Conservation (phyloP, 2,797 vertebrate genomes). For the Poeciliopsis paucimaculata region DNA sequence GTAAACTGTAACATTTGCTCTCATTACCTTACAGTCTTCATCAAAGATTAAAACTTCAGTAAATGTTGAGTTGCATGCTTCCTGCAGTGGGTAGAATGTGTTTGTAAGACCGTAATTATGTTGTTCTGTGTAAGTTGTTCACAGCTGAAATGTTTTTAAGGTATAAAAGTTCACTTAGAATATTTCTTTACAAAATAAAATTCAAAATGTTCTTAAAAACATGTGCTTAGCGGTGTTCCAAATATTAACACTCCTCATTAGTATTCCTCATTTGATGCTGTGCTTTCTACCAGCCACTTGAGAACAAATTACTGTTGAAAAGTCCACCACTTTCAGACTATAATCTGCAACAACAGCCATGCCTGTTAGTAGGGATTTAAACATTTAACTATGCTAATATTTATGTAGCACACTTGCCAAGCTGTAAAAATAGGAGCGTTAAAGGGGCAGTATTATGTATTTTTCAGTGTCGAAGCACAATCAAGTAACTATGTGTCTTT, state of each 20-base stretch:
- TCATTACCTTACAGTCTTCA: neutral
- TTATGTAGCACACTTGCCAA: constrained; percentile 30
- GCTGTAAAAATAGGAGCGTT: constrained; percentile 40
- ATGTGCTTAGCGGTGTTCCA: constrained; percentile 37
- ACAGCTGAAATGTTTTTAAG: constrained; percentile 6
- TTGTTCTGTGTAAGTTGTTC: neutral
- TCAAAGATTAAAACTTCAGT: neutral
- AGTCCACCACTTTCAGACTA: constrained; percentile 64
- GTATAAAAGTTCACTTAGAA: constrained; percentile 6
- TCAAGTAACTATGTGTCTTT: too few relatives aligned
- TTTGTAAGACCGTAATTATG: neutral
- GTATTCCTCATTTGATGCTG: constrained; percentile 69
- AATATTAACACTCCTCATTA: constrained; percentile 60
- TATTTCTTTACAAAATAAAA: constrained; percentile 37
- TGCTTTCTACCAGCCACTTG: constrained; percentile 70
- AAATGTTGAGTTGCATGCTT: neutral
- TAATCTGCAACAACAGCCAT: constrained; percentile 66
- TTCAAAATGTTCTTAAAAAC: constrained; percentile 35
- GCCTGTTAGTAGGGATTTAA: constrained; percentile 42
- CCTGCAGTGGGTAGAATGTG: neutral
- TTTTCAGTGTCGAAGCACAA: too few relatives aligned
- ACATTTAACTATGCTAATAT: constrained; percentile 57
- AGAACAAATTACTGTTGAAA: constrained; percentile 74
- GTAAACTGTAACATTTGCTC: neutral
- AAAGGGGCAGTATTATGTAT: neutral